A percentile compares a stretch with the other conserved stretches of the same genome.
Evolutionary conservation across 2,888 invertebrate genomes (phyloP).

Genomic region (Cyrtodaria siliqua): DNA sequence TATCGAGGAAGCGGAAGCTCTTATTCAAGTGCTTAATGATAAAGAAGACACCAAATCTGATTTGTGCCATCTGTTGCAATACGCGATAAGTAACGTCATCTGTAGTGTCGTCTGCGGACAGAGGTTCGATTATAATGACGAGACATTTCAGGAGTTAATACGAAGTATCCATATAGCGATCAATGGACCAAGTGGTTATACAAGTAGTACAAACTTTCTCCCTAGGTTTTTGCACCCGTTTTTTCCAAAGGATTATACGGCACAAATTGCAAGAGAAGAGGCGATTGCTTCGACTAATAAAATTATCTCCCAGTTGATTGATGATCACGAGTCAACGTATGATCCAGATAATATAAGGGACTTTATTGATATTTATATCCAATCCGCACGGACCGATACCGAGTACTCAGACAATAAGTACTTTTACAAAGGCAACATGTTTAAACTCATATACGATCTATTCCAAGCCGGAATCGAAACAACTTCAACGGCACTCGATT

Average conservation of each 20-base stretch:
- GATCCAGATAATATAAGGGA: slow-evolving; percentile 69
- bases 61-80: background rate
- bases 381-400: no score
- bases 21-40: background rate
- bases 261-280: background rate
- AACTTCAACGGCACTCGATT: slow-evolving; percentile 66
- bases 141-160: slow-evolving; percentile 37
- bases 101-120: slow-evolving; percentile 67
- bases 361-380: slow-evolving; percentile 69
- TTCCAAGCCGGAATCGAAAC: slow-evolving; percentile 74
- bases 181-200: slow-evolving; percentile 19
- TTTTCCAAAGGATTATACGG: slow-evolving; percentile 8
- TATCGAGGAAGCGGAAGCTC: slow-evolving; percentile 3
- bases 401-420: slow-evolving; percentile 1
- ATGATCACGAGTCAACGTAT: slow-evolving; percentile 65
- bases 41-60: background rate
- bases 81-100: slow-evolving; percentile 62
- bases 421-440: slow-evolving; percentile 33
- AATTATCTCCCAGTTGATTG: slow-evolving; percentile 29
- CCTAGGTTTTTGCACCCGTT: slow-evolving; percentile 41
- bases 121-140: slow-evolving; percentile 63
- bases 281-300: background rate
- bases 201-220: slow-evolving; percentile 47
- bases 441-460: slow-evolving; percentile 65
- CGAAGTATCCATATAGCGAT: slow-evolving; percentile 32